Percentiles rank a stretch among this genome's conserved stretches.
These are phyloP conservation scores for Phylloscopus trochiloides DNA, from an alignment of 2,113 vertebrate genomes.

Conservation along the genomic window DNA sequence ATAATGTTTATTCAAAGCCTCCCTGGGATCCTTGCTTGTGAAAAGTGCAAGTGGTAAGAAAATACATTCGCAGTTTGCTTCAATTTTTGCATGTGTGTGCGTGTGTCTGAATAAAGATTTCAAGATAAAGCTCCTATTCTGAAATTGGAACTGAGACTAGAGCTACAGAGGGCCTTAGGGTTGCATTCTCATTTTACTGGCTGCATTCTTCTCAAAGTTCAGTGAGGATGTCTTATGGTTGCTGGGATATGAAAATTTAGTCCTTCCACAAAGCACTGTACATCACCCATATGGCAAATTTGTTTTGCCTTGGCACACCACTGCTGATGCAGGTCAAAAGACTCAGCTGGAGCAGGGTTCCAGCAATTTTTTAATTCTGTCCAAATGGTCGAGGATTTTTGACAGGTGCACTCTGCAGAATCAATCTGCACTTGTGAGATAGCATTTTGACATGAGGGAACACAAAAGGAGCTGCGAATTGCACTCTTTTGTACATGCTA, in stretches of 20 bases:
- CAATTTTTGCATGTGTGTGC: background rate
- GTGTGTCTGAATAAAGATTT: background rate
- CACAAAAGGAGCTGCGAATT: background rate
- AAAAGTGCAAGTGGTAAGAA: background rate
- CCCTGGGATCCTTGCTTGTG: background rate
- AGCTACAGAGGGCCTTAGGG: background rate
- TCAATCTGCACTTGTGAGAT: background rate
- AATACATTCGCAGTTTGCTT: background rate
- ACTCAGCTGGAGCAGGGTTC: background rate
- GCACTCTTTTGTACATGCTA: background rate
- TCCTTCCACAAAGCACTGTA: accelerated
- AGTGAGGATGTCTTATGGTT: background rate
- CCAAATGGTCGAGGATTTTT: background rate
- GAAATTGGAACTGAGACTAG: slow-evolving; percentile 27
- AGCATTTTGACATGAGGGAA: background rate
- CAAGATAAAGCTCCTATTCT: slow-evolving; percentile 7
- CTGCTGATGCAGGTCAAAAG: background rate
- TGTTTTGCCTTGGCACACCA: background rate
- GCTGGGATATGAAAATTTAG: background rate
- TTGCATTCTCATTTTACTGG: background rate
- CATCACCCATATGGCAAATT: background rate
- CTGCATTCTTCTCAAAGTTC: slow-evolving; percentile 16
- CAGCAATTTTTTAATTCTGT: background rate
- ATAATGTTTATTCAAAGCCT: background rate
- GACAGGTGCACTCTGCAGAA: background rate